phyloP scores from a whole-genome alignment of 1,140 invertebrate species.

The Gryllus bimaculatus region DNA sequence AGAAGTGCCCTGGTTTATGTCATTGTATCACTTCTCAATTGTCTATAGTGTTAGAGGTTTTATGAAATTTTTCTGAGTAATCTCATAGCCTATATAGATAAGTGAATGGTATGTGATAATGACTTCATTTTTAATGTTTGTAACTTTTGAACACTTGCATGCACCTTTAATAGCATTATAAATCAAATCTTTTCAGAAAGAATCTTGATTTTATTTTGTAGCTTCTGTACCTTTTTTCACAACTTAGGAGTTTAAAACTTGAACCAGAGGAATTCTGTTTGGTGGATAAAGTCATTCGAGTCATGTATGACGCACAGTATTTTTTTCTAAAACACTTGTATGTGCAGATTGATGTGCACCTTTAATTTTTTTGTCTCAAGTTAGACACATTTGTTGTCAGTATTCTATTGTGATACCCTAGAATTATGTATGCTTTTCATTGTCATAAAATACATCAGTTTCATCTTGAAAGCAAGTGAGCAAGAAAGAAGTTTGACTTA shows the following conservation, averaged over 20 bases:
- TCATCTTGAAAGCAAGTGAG: too few species aligned
- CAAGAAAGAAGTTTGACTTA: too few species aligned
- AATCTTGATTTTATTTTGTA: neutral
- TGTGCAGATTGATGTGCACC: neutral
- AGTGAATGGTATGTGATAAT: neutral
- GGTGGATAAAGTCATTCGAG: neutral
- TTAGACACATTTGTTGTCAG: constrained; percentile 14
- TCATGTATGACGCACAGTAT: neutral
- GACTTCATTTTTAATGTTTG: neutral
- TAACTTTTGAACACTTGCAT: neutral
- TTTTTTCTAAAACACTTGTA: neutral
- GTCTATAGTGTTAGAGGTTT: too few species aligned
- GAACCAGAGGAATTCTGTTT: neutral
- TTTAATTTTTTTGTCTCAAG: neutral
- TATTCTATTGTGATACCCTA: constrained; percentile 13
- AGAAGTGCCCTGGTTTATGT: neutral
- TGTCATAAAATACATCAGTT: too few species aligned
- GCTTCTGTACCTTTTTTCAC: neutral
- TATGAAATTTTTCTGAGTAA: neutral
- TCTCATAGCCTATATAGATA: neutral
- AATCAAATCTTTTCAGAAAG: constrained; percentile 6
- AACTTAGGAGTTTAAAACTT: neutral
- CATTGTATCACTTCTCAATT: neutral
- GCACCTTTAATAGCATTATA: neutral
- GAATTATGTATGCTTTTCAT: neutral